A percentile compares a stretch with the other conserved stretches of the same genome.
Conservation (phyloP, 2,113 vertebrate species). For the Melanostigma gelatinosum region DNA sequence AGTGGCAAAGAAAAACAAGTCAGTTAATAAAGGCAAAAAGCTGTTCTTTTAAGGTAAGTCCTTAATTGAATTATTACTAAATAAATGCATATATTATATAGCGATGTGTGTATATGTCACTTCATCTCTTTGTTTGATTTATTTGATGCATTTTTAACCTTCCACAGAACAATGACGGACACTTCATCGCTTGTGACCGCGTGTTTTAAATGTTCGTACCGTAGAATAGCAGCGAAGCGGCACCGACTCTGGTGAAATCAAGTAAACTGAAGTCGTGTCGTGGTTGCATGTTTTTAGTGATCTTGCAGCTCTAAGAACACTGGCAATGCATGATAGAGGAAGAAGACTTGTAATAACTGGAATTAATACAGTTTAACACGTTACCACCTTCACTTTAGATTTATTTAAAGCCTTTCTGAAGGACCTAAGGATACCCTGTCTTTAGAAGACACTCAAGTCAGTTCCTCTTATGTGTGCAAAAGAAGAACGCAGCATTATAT, state of each 20-base stretch:
- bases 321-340: neutral
- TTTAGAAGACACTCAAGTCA: constrained; percentile 32
- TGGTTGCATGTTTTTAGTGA: neutral
- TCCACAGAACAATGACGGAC: neutral
- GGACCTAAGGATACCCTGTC: constrained; percentile 12
- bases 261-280: neutral
- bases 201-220: neutral
- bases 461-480: neutral
- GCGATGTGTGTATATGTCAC: neutral
- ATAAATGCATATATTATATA: neutral
- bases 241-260: neutral
- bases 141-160: constrained; percentile 2
- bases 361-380: constrained; percentile 30
- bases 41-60: no score
- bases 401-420: constrained; percentile 31
- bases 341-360: neutral
- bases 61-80: neutral
- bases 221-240: neutral
- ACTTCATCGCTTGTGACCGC: neutral
- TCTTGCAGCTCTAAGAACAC: neutral
- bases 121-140: neutral
- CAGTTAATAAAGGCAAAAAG: neutral
- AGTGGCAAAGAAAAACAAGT: neutral
- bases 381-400: neutral
- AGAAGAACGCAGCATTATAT: constrained; percentile 5